A percentile compares a stretch with the other conserved stretches of the same genome.
Evolutionary conservation across 2,113 vertebrate species (phyloP).

Genomic region (Athene cunicularia): DNA sequence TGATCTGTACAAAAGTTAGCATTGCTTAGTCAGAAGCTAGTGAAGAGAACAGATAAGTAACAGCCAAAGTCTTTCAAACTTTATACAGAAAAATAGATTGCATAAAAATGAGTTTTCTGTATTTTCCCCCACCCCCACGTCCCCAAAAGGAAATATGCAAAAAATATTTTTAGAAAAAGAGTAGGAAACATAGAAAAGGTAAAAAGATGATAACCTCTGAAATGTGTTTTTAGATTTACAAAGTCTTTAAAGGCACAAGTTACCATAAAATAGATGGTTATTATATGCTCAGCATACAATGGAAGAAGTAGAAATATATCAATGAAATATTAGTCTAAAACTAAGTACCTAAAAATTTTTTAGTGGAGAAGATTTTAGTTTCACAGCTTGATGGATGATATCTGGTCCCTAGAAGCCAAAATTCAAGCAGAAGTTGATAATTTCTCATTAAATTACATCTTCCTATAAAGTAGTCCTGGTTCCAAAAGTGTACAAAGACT

Average conservation of each 20-base stretch:
- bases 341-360: constrained; percentile 56
- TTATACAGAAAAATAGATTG: constrained; percentile 74
- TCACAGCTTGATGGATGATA: constrained; percentile 76
- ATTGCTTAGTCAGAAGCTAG: constrained; percentile 86
- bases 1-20: constrained; percentile 92
- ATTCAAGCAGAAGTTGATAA: constrained; percentile 12
- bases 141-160: constrained; percentile 62
- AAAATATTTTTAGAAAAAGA: constrained; percentile 70
- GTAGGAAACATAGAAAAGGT: constrained; percentile 79
- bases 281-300: constrained; percentile 76
- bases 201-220: constrained; percentile 77
- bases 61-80: constrained; percentile 69
- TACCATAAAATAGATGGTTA: constrained; percentile 76
- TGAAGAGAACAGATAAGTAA: constrained; percentile 82
- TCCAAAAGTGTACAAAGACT: background rate
- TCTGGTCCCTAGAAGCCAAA: constrained; percentile 70
- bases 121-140: constrained; percentile 1
- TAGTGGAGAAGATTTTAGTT: constrained; percentile 75
- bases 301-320: constrained; percentile 65
- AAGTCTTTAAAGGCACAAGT: constrained; percentile 83
- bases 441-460: constrained; percentile 49
- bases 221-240: constrained; percentile 72
- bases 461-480: constrained; percentile 15
- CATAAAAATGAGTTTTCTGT: constrained; percentile 66
- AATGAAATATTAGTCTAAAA: constrained; percentile 67